phyloP scores from a whole-genome alignment of 2,797 vertebrate genomes.

The Amazonetta brasiliensis region DNA sequence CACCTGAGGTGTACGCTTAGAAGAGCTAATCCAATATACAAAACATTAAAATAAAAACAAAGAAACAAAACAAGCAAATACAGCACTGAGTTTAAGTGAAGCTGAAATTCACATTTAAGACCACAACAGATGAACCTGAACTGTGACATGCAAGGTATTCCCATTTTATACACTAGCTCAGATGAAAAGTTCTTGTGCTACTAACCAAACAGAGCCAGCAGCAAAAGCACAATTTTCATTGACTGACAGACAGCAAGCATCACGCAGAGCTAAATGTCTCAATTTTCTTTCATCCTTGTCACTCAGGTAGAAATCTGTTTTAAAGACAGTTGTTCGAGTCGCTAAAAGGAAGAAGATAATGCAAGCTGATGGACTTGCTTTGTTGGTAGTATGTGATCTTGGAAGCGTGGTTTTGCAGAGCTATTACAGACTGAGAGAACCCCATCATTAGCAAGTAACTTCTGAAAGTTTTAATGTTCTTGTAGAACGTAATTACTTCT shows the following conservation, averaged over 20 bases:
- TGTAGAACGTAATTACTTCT: not conserved
- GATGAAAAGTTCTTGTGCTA: not conserved
- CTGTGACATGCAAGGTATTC: rapidly evolving
- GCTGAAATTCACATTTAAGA: not conserved
- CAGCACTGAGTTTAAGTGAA: rapidly evolving
- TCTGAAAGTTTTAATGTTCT: not conserved
- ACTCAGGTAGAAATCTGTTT: not conserved
- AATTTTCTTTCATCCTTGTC: not conserved
- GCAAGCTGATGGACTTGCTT: not conserved
- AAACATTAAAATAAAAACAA: not conserved
- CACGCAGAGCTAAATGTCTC: not conserved
- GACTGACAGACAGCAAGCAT: not conserved
- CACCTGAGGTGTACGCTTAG: rapidly evolving
- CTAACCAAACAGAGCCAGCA: not conserved
- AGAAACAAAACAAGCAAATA: not conserved
- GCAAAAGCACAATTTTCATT: not conserved
- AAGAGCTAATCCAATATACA: rapidly evolving
- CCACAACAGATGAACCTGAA: not conserved
- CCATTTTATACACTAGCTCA: not conserved
- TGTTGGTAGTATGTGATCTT: not conserved
- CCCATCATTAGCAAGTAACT: not conserved
- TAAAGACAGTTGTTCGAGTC: not conserved
- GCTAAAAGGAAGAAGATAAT: not conserved
- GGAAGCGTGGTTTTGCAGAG: not conserved
- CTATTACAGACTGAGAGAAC: not conserved